phyloP scores from a whole-genome alignment of 2,888 invertebrate species.

The Trachelus troglodyta region DNA sequence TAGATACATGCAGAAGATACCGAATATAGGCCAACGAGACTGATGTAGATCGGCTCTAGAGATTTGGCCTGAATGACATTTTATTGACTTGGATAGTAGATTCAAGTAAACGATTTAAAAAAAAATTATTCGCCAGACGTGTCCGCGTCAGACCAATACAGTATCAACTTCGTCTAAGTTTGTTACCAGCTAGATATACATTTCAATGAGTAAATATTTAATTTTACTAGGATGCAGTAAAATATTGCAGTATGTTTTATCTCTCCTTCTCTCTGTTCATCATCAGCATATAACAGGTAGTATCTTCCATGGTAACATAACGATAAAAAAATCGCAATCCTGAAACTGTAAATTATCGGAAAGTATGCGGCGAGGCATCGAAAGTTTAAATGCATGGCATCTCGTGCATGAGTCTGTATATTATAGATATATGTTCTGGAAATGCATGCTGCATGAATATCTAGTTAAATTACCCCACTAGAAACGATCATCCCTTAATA shows the following conservation, averaged over 20 bases:
- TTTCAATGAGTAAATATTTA: neutral
- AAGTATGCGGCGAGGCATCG: neutral
- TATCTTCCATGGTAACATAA: neutral
- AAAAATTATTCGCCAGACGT: neutral
- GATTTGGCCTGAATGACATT: neutral
- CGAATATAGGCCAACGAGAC: neutral
- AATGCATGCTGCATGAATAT: conserved; percentile 50
- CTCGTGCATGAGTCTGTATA: neutral
- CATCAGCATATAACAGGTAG: neutral
- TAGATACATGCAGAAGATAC: neutral
- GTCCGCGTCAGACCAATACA: neutral
- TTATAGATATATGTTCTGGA: neutral
- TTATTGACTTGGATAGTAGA: neutral
- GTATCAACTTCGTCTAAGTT: neutral
- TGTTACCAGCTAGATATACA: neutral
- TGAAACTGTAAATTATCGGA: neutral
- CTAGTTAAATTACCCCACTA: conserved; percentile 31
- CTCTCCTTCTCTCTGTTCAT: too few species aligned
- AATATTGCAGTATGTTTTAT: neutral
- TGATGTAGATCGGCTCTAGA: neutral
- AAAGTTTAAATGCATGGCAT: neutral
- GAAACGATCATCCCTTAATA: conserved; percentile 24
- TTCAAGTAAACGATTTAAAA: neutral
- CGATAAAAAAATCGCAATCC: neutral
- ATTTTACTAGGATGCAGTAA: neutral